These are phyloP conservation scores for Polydrusus pterygomalis DNA, from an alignment of 2,888 invertebrate genomes.

Conservation along the genomic window DNA sequence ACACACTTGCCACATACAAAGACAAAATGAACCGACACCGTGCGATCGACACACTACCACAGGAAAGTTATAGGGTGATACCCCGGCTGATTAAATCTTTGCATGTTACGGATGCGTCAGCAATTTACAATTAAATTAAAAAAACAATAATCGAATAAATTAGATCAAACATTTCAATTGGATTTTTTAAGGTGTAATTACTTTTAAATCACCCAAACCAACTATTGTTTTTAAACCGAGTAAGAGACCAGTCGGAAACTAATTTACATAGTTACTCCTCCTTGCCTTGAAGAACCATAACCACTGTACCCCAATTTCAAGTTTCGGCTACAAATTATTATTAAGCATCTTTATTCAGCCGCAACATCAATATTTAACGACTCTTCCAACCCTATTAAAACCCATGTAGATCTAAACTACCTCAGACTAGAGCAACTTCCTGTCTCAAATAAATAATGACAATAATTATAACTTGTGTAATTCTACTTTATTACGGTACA, in stretches of 20 bases:
- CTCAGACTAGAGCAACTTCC: constrained; percentile 44
- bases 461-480: constrained; percentile 54
- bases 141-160: too few relatives aligned
- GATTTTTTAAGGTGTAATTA: too few relatives aligned
- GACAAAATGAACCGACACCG: too few relatives aligned
- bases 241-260: not conserved
- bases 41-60: too few relatives aligned
- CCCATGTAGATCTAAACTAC: constrained; percentile 50
- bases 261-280: not conserved
- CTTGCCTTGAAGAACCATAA: constrained; percentile 17
- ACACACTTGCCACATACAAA: too few relatives aligned
- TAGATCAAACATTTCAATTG: too few relatives aligned
- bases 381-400: constrained; percentile 46
- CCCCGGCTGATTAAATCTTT: too few relatives aligned
- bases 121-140: too few relatives aligned
- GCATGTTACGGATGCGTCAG: too few relatives aligned
- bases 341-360: constrained; percentile 46
- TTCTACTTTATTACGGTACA: constrained; percentile 32
- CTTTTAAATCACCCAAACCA: too few relatives aligned
- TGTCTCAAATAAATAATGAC: constrained; percentile 49
- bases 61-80: too few relatives aligned
- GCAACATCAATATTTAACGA: constrained; percentile 52
- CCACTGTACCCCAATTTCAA: constrained; percentile 30
- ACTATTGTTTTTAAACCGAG: not conserved
- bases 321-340: constrained; percentile 45